Percentiles rank a stretch among this genome's conserved stretches.
Conservation (phyloP, 2,113 vertebrate genomes). For the Gopherus flavomarginatus region DNA sequence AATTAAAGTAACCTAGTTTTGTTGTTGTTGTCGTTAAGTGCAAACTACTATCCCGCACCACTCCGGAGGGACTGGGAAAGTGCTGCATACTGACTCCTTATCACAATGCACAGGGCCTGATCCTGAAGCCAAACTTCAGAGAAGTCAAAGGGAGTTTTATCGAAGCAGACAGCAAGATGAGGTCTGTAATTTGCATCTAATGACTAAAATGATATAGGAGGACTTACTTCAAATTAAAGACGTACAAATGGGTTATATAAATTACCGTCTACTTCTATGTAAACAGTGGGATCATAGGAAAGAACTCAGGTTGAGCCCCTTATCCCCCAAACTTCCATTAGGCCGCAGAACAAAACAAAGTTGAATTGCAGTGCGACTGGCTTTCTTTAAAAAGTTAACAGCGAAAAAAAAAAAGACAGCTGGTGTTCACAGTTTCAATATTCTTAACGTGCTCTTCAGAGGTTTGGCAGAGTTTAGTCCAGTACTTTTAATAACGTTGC, state of each 20-base stretch:
- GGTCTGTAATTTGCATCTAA: neutral
- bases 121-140: neutral
- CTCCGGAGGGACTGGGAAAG: neutral
- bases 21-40: neutral
- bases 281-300: neutral
- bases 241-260: neutral
- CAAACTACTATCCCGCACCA: neutral
- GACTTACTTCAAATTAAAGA: neutral
- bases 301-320: neutral
- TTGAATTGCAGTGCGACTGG: rapidly evolving
- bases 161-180: rapidly evolving
- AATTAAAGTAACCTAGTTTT: neutral
- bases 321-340: neutral
- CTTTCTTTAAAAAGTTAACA: neutral
- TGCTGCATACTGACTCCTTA: neutral
- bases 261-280: neutral
- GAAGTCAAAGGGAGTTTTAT: neutral
- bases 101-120: neutral
- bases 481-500: slow-evolving; percentile 63
- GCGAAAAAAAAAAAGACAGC: slow-evolving; percentile 5
- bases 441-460: slow-evolving; percentile 67
- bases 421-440: slow-evolving; percentile 59
- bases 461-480: slow-evolving; percentile 62
- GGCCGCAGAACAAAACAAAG: neutral
- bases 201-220: rapidly evolving